These are phyloP conservation scores for Carollia perspicillata DNA, from an alignment of 2,113 vertebrate species.

Conservation along the genomic window DNA sequence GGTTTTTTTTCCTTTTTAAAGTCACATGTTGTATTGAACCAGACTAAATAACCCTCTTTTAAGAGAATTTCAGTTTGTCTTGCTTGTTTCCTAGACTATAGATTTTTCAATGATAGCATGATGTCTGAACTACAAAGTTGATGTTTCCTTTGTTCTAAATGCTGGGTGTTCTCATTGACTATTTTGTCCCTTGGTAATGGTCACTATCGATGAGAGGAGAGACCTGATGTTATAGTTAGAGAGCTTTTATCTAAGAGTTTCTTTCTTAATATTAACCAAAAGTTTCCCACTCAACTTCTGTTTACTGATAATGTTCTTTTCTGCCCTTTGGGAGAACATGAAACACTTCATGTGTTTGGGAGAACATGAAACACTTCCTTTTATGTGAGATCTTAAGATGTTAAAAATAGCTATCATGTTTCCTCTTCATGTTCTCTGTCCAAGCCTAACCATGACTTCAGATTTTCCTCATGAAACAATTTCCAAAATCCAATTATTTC, in stretches of 20 bases:
- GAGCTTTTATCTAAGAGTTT: neutral
- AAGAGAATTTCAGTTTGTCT: neutral
- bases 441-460: neutral
- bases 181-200: neutral
- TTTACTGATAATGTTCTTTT: slow-evolving; percentile 10
- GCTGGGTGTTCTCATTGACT: neutral
- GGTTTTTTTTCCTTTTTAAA: neutral
- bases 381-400: slow-evolving; percentile 1
- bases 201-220: neutral
- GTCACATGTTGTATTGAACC: neutral
- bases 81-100: neutral
- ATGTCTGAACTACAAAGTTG: neutral
- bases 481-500: slow-evolving; percentile 34
- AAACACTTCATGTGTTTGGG: neutral
- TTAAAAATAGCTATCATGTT: slow-evolving; percentile 34
- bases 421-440: neutral
- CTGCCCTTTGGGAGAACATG: neutral
- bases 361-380: neutral
- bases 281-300: neutral
- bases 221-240: neutral
- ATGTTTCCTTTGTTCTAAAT: neutral
- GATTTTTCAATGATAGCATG: neutral
- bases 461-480: neutral
- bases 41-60: neutral
- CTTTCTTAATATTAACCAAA: neutral